phyloP scores from a whole-genome alignment of 35 echinoderm and acorn worm species.

The Heliocidaris erythrogramma region DNA sequence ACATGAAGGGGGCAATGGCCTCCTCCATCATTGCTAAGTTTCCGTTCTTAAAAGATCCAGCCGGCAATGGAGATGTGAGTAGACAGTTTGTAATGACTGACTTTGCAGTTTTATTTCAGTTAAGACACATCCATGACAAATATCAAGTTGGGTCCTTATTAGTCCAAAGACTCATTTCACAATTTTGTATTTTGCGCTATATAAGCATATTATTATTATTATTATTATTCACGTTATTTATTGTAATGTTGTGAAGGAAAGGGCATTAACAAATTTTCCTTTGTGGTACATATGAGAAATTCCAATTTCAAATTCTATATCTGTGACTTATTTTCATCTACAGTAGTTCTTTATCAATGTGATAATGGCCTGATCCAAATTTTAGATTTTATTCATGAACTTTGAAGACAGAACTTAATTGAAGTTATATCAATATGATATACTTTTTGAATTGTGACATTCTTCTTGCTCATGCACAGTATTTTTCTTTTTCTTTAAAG shows the following conservation, averaged over 20 bases:
- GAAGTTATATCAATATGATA: not conserved
- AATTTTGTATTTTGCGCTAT: no score
- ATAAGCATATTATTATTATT: no score
- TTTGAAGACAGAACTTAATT: not conserved
- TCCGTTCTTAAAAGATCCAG: conserved; percentile 22
- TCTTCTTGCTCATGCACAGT: not conserved
- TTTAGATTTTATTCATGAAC: not conserved
- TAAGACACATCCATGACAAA: not conserved
- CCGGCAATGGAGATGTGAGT: conserved; percentile 35
- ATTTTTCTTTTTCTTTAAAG: conserved; percentile 18
- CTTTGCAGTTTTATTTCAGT: not conserved
- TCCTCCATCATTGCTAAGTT: conserved; percentile 16
- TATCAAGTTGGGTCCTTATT: no score
- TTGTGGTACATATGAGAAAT: no score
- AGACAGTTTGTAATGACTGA: not conserved
- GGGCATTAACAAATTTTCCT: no score
- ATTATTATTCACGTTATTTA: no score
- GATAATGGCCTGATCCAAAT: not conserved
- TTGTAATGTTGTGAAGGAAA: no score
- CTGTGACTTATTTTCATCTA: no score
- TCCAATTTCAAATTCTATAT: no score
- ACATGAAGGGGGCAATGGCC: conserved; percentile 14
- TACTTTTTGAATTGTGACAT: conserved; percentile 14
- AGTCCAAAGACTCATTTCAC: no score
- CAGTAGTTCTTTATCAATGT: not conserved